Conservation (phyloP, 2,797 vertebrate genomes). For the Schizopygopsis malacanthus region DNA sequence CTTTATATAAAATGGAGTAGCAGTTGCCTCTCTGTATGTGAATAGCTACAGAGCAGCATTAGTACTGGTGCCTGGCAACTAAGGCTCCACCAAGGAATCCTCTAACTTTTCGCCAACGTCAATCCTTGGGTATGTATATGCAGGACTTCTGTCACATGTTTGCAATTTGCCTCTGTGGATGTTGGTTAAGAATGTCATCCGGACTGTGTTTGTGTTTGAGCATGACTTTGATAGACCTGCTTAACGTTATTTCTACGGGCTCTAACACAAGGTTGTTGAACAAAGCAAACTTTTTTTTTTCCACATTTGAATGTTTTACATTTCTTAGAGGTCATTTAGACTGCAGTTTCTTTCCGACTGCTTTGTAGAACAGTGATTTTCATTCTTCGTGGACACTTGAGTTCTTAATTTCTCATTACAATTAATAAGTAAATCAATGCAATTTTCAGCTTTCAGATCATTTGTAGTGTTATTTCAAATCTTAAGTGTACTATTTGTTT, state of each 20-base stretch:
- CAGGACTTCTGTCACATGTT: constrained; percentile 55
- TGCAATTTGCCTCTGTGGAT: constrained; percentile 43
- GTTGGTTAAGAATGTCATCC: constrained; percentile 20
- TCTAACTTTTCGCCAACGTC: constrained; percentile 60
- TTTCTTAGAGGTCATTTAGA: constrained; percentile 16
- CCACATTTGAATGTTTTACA: constrained; percentile 13
- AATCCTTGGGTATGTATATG: constrained; percentile 66
- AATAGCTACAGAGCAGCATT: constrained; percentile 59
- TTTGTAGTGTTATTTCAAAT: not conserved
- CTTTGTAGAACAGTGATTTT: constrained; percentile 6
- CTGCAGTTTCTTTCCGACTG: not conserved
- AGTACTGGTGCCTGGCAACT: constrained; percentile 65
- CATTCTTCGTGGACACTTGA: not conserved
- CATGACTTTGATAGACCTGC: constrained; percentile 21
- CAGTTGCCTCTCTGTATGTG: constrained; percentile 55
- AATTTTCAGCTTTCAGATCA: not conserved
- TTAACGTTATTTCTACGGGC: not conserved
- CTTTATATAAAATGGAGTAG: constrained; percentile 60
- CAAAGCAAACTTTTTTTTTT: not conserved
- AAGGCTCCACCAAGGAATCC: constrained; percentile 58
- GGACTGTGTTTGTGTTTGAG: constrained; percentile 30
- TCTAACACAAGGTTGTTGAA: not conserved
- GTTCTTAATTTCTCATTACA: not conserved
- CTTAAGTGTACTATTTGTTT: not conserved
- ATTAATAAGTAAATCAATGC: not conserved